Conservation (phyloP, 2,888 invertebrate genomes). For the Megaustenia siamemsis region DNA sequence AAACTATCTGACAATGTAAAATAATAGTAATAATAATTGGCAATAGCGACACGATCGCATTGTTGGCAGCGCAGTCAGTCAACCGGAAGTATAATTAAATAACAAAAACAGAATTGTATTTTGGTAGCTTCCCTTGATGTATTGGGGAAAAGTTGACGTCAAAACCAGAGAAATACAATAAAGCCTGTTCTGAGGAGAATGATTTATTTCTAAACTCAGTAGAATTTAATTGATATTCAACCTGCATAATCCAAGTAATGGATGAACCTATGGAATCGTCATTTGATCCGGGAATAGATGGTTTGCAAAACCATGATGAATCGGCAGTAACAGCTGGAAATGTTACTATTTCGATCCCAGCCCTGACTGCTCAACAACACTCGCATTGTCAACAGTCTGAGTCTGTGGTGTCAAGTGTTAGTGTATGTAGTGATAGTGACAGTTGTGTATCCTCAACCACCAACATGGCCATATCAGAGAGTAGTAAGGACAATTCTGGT, state of each 20-base stretch:
- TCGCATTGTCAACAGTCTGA: too few relatives aligned
- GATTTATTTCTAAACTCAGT: neutral
- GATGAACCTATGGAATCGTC: conserved; percentile 57
- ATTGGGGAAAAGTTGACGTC: neutral
- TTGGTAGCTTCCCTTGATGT: conserved; percentile 1
- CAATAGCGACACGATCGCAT: too few relatives aligned
- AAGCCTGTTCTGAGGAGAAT: conserved; percentile 1
- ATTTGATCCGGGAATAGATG: conserved; percentile 28
- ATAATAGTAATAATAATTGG: too few relatives aligned
- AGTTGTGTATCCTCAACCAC: neutral
- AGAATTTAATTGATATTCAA: neutral
- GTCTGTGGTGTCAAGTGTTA: too few relatives aligned
- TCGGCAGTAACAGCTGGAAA: neutral
- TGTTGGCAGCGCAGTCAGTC: too few relatives aligned
- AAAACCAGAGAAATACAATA: neutral
- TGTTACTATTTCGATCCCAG: neutral
- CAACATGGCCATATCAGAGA: neutral
- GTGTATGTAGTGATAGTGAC: too few relatives aligned
- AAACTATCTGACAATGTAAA: too few relatives aligned
- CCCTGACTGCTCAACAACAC: neutral
- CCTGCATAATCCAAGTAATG: conserved; percentile 36
- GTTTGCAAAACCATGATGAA: neutral
- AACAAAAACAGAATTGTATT: neutral
- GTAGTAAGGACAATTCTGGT: neutral
- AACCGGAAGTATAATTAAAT: conserved; percentile 10